A percentile compares a stretch with the other conserved stretches of the same genome.
Evolutionary conservation across 2,113 vertebrate species (phyloP).

Genomic region (Ondatra zibethicus): DNA sequence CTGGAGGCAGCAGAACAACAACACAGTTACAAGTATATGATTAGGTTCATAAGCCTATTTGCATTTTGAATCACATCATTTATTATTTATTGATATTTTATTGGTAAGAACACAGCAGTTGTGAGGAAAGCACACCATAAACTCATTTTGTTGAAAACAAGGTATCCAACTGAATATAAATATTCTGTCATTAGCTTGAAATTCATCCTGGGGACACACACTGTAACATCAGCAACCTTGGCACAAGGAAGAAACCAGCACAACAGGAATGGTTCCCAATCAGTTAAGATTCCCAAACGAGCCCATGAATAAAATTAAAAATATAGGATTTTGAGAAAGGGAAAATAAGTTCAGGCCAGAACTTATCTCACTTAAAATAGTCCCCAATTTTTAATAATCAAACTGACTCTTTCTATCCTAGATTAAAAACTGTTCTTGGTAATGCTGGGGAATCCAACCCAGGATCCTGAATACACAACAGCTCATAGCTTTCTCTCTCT

Average conservation of each 20-base stretch:
- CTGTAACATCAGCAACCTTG: not conserved
- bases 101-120: conserved; percentile 66
- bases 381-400: conserved; percentile 39
- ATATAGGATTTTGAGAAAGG: conserved; percentile 15
- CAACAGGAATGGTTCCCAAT: conserved; percentile 20
- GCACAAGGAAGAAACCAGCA: not conserved
- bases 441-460: not conserved
- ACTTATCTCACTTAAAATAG: conserved; percentile 51
- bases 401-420: not conserved
- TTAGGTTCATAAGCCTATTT: conserved; percentile 66
- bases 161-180: conserved; percentile 33
- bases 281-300: conserved; percentile 1
- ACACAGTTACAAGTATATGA: conserved; percentile 30
- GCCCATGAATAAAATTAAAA: conserved; percentile 15
- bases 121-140: conserved; percentile 61
- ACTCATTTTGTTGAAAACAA: conserved; percentile 61
- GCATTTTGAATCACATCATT: conserved; percentile 59
- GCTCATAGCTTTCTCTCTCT: not conserved
- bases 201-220: not conserved
- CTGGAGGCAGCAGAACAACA: conserved; percentile 45
- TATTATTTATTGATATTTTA: conserved; percentile 55
- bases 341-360: conserved; percentile 40
- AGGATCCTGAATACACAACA: not conserved
- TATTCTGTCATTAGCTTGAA: conserved; percentile 34
- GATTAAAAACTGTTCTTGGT: not conserved